Base-by-base conservation (phyloP, 2,113 vertebrate species). In the Caretta caretta region DNA sequence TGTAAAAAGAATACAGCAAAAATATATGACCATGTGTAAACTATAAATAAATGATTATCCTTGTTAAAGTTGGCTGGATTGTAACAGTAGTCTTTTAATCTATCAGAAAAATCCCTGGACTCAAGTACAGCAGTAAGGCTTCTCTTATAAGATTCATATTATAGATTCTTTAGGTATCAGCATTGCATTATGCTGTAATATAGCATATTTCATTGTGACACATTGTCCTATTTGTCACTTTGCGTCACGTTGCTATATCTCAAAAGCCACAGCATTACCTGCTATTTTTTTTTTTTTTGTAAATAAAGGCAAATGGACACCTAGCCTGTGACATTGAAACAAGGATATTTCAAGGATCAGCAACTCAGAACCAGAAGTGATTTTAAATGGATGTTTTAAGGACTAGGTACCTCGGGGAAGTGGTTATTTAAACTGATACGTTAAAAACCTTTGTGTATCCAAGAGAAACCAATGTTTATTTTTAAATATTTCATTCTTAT, bases 81-180 rank as follows among this genome's bases (percentile, higher is more conserved):
- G 53, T 94, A 97, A 92, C 93, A 95, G 95, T 83, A 79, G 94
- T 91, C 93, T 97, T 95, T 97, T 97, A 97, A 95, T 97, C 79
- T 96, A 86, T 94, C 84, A 96, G 83, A 97, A 97, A 96, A 94
- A 95, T 94, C 76, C 97, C 80, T 86, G 35, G 14, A 20, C 24
- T 96, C 51, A 95, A 89, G 91, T 94, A 69, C 90, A 97, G 85
- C 84, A 97, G 90, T 96, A 89, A 97, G 94, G 65, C 83, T 85
- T 14, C 65, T 48, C 51, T 83, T 88, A 82, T 92, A 89, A 92
- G 42, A 90, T 94, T 95, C 88, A 59, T 96, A 96, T 96, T 98
- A 95, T 38, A 96, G 93, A 98, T 97, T 97, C 97, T 92, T 98
- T 97, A 95, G 94, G 87, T 96, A 98, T 97, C 95, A 97, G 83